A percentile compares a stretch with the other conserved stretches of the same genome.
These are phyloP conservation scores for Stegodyphus dumicola DNA, from an alignment of 1,140 invertebrate genomes.

Conservation along the genomic window DNA sequence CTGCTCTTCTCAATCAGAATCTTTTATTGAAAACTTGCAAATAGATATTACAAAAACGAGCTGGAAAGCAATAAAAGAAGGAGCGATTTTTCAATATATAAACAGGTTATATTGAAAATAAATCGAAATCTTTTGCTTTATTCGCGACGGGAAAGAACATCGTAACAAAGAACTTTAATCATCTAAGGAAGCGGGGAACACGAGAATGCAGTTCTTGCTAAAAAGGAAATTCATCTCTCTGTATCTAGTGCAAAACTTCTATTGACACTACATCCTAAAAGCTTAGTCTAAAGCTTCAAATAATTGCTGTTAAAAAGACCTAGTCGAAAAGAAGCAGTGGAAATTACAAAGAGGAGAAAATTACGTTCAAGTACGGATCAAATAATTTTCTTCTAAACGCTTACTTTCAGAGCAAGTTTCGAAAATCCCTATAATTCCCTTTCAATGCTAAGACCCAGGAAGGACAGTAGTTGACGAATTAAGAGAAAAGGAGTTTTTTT, in stretches of 20 bases:
- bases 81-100: too few relatives aligned
- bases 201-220: neutral
- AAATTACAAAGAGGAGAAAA: slow-evolving; percentile 51
- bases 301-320: slow-evolving; percentile 43
- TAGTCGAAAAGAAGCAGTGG: slow-evolving; percentile 6
- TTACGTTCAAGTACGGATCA: slow-evolving; percentile 55
- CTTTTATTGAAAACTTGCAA: too few relatives aligned
- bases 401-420: slow-evolving; percentile 40
- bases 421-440: slow-evolving; percentile 57
- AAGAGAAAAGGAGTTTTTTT: slow-evolving; percentile 16
- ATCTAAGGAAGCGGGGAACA: too few relatives aligned
- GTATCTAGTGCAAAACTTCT: neutral
- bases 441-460: slow-evolving; percentile 39
- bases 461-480: slow-evolving; percentile 55
- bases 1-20: too few relatives aligned
- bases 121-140: too few relatives aligned
- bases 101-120: too few relatives aligned
- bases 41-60: too few relatives aligned
- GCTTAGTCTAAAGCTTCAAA: slow-evolving; percentile 50
- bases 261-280: slow-evolving; percentile 18
- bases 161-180: too few relatives aligned
- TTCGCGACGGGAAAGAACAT: too few relatives aligned
- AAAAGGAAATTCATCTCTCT: neutral
- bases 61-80: too few relatives aligned
- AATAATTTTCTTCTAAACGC: slow-evolving; percentile 60